Percentiles rank a stretch among this genome's conserved stretches.
Conservation (phyloP, 1,140 invertebrate genomes). For the Bilobella aurantiaca region DNA sequence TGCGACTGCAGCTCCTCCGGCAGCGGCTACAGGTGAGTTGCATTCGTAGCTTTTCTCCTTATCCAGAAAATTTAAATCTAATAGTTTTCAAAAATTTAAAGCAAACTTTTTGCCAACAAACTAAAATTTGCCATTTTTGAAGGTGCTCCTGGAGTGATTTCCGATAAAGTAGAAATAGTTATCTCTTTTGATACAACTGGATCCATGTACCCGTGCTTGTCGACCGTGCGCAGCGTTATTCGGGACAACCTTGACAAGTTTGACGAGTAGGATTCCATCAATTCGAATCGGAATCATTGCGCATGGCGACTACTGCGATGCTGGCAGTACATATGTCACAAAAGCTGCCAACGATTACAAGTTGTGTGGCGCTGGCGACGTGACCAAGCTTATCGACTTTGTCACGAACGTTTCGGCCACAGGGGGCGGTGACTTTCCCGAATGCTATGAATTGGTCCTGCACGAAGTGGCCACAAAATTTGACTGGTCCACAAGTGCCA, state of each 20-base stretch:
- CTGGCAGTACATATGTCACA: slow-evolving; percentile 2
- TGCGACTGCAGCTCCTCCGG: not conserved
- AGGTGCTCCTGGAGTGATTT: not conserved
- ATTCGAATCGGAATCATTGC: slow-evolving; percentile 22
- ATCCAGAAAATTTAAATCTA: no score
- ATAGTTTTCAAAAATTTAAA: no score
- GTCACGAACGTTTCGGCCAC: slow-evolving; percentile 8
- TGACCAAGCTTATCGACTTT: slow-evolving; percentile 4
- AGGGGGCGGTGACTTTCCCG: slow-evolving; percentile 8
- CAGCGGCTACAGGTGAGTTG: not conserved
- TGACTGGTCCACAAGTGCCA: slow-evolving; percentile 17
- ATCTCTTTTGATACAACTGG: slow-evolving; percentile 23
- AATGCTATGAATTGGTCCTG: slow-evolving; percentile 20
- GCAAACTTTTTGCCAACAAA: no score
- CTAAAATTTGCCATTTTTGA: not conserved
- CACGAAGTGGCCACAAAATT: slow-evolving; percentile 18
- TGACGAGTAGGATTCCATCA: slow-evolving; percentile 11
- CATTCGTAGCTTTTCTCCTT: no score
- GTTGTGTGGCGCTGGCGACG: slow-evolving; percentile 4
- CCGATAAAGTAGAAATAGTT: slow-evolving; percentile 15
- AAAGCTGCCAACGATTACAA: slow-evolving; percentile 20
- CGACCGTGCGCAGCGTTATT: slow-evolving; percentile 16
- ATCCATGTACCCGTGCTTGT: slow-evolving; percentile 22
- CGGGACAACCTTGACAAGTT: slow-evolving; percentile 11
- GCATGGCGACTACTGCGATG: slow-evolving; percentile 18